Base-by-base conservation (phyloP, 2,888 invertebrate genomes). In the Synanthedon tipuliformis region DNA sequence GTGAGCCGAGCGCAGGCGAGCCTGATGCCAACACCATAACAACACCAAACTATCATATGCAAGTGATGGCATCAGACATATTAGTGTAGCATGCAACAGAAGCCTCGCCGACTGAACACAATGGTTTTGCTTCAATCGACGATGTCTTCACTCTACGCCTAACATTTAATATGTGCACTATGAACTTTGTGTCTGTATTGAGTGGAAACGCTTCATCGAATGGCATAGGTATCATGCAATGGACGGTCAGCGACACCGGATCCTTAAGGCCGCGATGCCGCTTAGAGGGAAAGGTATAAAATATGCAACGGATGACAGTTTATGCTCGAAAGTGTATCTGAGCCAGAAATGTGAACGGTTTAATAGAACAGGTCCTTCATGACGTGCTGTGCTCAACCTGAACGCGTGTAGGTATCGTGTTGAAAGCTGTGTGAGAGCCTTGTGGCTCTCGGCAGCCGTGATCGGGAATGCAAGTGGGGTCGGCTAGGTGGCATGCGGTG, bases 281-380 rank as follows among this genome's bases (percentile, higher is more conserved):
- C 81, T 80, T 81, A 79, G 73, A 82, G 86, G 87, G 87, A 87
- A 87, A 87, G 87, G 87, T 87, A 87, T 87, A 86, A 86, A 87
- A 86, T 86, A 87, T 85, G 85, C 80, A 80, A 74, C 74, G 78
- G 81, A 83, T 81, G 80, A 74, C 72, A 76, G 74, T 78, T 66
- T 71, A 78, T 78, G 79, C 78, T 81, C 82, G 73, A 75, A 68
- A 70, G 78, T 80, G 81, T 80, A 71, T 61, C 34, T 68, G 79
- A 80, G 77, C 76, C 69, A 71, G 62, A 71, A 71, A 75, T 78
- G 77, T 81, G 73, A 75, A 68, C 57, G 64, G 68, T 68, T 68
- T 66, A 67, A 64, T 63, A 67, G 66, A 15, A 50, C 41, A 18
- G 7, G 48, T 48, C 45, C 45, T 68, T 69, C 68, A 53, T 56